These are phyloP conservation scores for Pentalonia nigronervosa DNA, from an alignment of 1,140 invertebrate species.

Conservation along the genomic window DNA sequence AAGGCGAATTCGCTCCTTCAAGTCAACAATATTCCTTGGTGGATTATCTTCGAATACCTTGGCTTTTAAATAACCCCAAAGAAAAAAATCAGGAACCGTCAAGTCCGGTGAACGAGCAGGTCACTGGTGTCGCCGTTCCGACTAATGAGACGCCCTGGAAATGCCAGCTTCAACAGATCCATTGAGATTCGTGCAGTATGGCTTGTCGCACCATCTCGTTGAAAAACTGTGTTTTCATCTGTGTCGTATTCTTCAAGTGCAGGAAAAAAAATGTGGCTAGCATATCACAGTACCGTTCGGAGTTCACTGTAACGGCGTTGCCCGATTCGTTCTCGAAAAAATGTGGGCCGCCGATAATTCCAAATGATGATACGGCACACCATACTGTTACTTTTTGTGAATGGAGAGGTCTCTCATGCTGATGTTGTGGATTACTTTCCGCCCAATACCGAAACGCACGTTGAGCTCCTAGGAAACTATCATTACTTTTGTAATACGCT, in stretches of 20 bases:
- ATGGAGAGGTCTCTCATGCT: conserved; percentile 62
- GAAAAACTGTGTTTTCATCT: not conserved
- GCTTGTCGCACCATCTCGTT: no score
- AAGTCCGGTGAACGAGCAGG: no score
- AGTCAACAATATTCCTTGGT: no score
- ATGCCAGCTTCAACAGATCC: conserved; percentile 6
- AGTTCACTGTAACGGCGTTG: no score
- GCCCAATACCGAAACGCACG: conserved; percentile 63
- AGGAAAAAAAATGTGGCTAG: not conserved
- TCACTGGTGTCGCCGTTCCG: no score
- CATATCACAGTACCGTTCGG: not conserved
- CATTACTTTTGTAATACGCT: not conserved
- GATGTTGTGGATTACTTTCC: conserved; percentile 60
- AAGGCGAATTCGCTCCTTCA: no score
- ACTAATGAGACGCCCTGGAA: conserved; percentile 8
- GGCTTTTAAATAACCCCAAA: no score
- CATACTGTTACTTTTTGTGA: conserved; percentile 63
- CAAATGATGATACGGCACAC: conserved; percentile 28
- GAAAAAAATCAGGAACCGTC: no score
- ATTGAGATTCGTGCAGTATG: conserved; percentile 33
- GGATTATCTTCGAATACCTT: no score
- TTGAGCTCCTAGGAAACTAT: not conserved
- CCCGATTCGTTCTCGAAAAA: no score
- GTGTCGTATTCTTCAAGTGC: not conserved
- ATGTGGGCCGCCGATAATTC: no score